Evolutionary conservation across 1,140 invertebrate species (phyloP), one percentile per base, ranked within the genome.

Genomic region (Catajapyx aquilonaris): DNA sequence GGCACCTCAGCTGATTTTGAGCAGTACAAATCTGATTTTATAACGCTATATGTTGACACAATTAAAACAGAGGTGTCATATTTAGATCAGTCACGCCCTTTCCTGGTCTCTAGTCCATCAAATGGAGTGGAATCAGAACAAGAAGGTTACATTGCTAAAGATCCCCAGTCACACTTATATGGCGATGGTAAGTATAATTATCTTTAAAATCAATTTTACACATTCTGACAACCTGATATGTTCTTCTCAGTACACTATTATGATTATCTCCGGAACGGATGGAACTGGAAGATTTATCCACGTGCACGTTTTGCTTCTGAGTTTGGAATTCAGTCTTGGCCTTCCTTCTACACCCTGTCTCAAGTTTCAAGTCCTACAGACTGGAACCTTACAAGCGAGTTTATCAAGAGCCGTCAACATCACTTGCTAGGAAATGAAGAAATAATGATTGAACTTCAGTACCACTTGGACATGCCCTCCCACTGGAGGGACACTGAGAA

Each of bases 321-420:
- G 56, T 98, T 93, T 54, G 94, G 94, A 9, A 79, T 87, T 44
- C 88, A 96, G 55, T 83, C 87, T 3, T 61, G 83, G 25, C 86
- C 90, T 0, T 73, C 73, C 4, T 53, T 73, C 10, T 53, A 59
- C 19, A 71, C 76, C 2, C 57, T 79, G 46, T 47, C 43, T 40
- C 63, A 64, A 15, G 69, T 65, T 1, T 60, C 19, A 10, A 22
- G 21, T 42, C 20, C 44, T 0, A 52, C 62, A 20, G 76, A 91
- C 54, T 67, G 79, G 36, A 48, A 49, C 18, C 54, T 71, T 18
- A 48, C 57, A 3, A 79, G 71, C 35, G 43, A 63, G 1, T 68
- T 78, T 30, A 59, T 84, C 41, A 45, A 65, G 25, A 73, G 83
- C 49, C 64, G 88, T 18, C 84, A 95, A 54, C 90, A 95, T 60